These are phyloP conservation scores for Rhamnusium bicolor DNA, from an alignment of 2,888 invertebrate species.

Conservation along the genomic window DNA sequence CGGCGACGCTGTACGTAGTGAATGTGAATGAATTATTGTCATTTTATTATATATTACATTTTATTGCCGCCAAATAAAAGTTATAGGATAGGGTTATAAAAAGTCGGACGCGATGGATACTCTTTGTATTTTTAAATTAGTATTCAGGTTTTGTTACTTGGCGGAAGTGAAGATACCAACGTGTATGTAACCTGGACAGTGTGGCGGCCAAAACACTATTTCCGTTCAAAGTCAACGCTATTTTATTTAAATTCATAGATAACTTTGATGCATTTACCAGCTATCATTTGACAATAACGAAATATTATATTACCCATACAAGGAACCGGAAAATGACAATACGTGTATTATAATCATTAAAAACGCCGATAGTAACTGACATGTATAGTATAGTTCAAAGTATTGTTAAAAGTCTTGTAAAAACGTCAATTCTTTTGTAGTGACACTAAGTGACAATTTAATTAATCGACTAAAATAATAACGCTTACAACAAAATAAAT, in stretches of 20 bases:
- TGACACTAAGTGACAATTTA: too few relatives aligned
- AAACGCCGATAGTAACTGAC: neutral
- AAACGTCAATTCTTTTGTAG: too few relatives aligned
- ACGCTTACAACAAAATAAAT: too few relatives aligned
- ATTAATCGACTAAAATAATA: too few relatives aligned
- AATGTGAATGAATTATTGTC: constrained; percentile 19
- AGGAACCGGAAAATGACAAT: constrained; percentile 25
- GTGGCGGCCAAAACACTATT: constrained; percentile 63
- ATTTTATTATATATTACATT: constrained; percentile 21
- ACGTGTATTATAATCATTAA: constrained; percentile 1
- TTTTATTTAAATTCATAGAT: constrained; percentile 33
- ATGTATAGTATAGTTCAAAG: constrained; percentile 13
- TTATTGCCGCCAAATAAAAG: constrained; percentile 35
- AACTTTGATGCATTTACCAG: constrained; percentile 19
- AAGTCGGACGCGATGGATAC: constrained; percentile 43
- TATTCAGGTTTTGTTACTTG: constrained; percentile 63
- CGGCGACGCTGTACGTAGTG: constrained; percentile 7
- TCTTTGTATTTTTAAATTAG: constrained; percentile 55
- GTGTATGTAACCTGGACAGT: constrained; percentile 66
- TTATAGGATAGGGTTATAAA: constrained; percentile 37
- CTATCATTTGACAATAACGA: constrained; percentile 9
- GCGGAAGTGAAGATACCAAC: constrained; percentile 66
- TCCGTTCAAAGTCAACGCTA: constrained; percentile 30
- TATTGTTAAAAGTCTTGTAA: neutral
- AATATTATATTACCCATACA: constrained; percentile 25